Conservation (phyloP, 2,888 invertebrate species). For the Eupithecia inturbata region DNA sequence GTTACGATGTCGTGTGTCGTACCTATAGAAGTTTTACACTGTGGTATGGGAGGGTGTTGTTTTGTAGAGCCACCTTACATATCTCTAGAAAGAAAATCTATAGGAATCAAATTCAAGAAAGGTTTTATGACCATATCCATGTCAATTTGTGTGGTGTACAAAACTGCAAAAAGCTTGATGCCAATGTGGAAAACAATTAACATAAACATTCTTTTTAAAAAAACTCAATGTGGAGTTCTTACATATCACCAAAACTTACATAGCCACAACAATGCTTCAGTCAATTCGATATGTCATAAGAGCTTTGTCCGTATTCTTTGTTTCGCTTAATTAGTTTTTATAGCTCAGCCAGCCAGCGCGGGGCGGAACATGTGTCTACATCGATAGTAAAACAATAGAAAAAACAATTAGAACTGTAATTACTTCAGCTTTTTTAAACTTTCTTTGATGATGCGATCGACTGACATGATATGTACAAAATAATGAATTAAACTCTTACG, state of each 20-base stretch:
- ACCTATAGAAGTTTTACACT: not conserved
- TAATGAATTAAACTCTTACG: not conserved
- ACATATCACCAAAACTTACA: not conserved
- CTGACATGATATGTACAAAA: not conserved
- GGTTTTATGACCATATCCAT: not conserved
- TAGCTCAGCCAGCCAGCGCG: slow-evolving; percentile 41
- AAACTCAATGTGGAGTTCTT: not conserved
- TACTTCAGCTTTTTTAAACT: slow-evolving; percentile 19
- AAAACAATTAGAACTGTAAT: slow-evolving; percentile 29
- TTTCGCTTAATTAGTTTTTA: slow-evolving; percentile 61
- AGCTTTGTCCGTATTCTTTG: slow-evolving; percentile 52
- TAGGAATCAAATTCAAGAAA: not conserved
- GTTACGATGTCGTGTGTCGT: not conserved
- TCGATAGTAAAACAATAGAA: slow-evolving; percentile 37
- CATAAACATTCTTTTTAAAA: not conserved
- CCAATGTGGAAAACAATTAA: not conserved
- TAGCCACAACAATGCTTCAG: slow-evolving; percentile 28
- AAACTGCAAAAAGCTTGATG: not conserved
- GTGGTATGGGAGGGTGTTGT: not conserved
- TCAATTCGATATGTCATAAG: slow-evolving; percentile 53
- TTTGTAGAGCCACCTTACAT: not conserved
- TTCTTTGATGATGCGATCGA: slow-evolving; percentile 21
- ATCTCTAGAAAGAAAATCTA: not conserved
- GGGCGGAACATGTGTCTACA: slow-evolving; percentile 38
- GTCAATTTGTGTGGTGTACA: not conserved